phyloP scores from a whole-genome alignment of 2,888 invertebrate genomes.

The Perizoma flavofasciatum region DNA sequence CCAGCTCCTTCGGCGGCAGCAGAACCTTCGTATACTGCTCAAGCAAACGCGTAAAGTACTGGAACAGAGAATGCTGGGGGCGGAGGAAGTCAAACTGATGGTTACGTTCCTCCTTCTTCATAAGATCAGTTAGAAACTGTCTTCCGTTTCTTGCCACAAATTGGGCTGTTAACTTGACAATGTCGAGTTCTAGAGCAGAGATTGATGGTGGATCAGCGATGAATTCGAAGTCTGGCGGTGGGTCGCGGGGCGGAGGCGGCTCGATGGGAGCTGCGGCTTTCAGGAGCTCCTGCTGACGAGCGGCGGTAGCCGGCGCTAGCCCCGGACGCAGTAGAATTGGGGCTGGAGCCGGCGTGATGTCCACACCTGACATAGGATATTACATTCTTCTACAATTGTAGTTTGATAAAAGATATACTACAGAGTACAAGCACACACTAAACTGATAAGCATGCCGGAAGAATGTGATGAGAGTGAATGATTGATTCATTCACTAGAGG shows the following conservation, averaged over 20 bases:
- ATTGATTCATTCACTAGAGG: no score
- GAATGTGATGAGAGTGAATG: no score
- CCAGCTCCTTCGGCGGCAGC: conserved; percentile 96
- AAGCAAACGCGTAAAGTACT: conserved; percentile 98
- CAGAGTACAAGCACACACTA: no score
- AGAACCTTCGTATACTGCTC: conserved; percentile 99
- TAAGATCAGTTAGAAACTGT: conserved; percentile 98
- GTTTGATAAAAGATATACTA: no score
- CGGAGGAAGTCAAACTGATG: conserved; percentile 99
- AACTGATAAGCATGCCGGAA: no score
- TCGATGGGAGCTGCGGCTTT: conserved; percentile 94
- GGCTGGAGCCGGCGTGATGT: conserved; percentile 47
- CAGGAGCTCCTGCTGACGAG: conserved; percentile 93
- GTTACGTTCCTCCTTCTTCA: conserved; percentile 99
- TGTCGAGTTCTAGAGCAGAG: conserved; percentile 98
- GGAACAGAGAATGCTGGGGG: conserved; percentile 99
- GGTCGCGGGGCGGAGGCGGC: conserved; percentile 95
- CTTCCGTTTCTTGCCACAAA: conserved; percentile 99
- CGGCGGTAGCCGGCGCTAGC: conserved; percentile 90
- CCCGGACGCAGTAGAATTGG: conserved; percentile 66
- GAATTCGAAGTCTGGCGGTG: conserved; percentile 96
- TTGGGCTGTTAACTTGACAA: conserved; percentile 98
- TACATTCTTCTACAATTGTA: no score
- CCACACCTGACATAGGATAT: conserved; percentile 44
- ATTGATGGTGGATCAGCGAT: conserved; percentile 99